Base-by-base conservation (phyloP, 2,888 invertebrate species). In the Pycnomerus fuliginosus region DNA sequence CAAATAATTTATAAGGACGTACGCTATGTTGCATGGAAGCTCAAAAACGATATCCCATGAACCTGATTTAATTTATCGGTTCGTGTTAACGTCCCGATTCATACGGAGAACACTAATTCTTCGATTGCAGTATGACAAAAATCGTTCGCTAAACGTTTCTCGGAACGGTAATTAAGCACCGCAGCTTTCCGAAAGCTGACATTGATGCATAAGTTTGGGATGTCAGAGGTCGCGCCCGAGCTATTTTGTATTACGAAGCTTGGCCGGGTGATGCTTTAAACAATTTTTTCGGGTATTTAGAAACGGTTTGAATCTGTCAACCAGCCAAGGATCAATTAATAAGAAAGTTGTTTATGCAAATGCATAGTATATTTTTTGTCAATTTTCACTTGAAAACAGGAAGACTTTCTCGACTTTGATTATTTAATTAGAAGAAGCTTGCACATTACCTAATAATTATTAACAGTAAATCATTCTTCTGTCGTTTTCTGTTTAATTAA, bases 401-500 rank as follows among this genome's bases (percentile, higher is more conserved):
- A n/a, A n/a, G n/a, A n/a, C n/a, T n/a, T n/a, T n/a, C n/a, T n/a
- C n/a, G n/a, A n/a, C n/a, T n/a, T n/a, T n/a, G n/a, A n/a, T n/a
- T n/a, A n/a, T n/a, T n/a, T n/a, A n/a, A n/a, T n/a, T n/a, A n/a
- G n/a, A n/a, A n/a, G n/a, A n/a, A n/a, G n/a, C n/a, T n/a, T 12
- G 28, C 50, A 56, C 47, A 53, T 59, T 59, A 65, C 61, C 64
- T 61, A 65, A 62, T 64, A 67, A 68, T 68, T 67, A 68, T 64
- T 64, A 62, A 56, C 59, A 65, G 65, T 68, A 68, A 68, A 68
- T 68, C 67, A 67, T 63, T 48, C 54, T 53, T 55, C 64, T 68
- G 66, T 66, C 67, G 64, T 64, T 67, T 67, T 67, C n/a, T 67
- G 67, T 67, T 68, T 68, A 68, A 67, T 68, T 67, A 68, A 66